phyloP scores from a whole-genome alignment of 2,888 invertebrate species.

The Apamea sordens region DNA sequence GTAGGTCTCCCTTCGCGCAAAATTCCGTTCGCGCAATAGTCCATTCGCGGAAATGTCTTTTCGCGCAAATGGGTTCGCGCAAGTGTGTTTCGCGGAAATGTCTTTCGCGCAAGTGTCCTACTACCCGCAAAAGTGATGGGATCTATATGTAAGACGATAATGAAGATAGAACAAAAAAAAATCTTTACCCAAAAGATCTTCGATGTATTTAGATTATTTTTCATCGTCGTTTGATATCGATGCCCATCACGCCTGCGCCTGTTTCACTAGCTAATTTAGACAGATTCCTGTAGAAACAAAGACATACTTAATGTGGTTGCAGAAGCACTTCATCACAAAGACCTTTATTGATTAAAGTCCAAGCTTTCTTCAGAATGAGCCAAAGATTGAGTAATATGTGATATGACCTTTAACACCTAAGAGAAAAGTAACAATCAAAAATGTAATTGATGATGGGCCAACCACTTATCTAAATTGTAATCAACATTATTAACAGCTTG shows the following conservation, averaged over 20 bases:
- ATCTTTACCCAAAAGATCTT: background rate
- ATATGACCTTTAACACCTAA: slow-evolving; percentile 8
- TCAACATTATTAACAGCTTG: slow-evolving; percentile 20
- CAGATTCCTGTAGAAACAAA: background rate
- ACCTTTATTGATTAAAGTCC: background rate
- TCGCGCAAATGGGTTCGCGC: no score
- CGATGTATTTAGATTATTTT: background rate
- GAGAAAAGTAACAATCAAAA: slow-evolving; percentile 19
- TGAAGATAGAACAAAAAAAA: background rate
- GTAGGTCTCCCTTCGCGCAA: no score
- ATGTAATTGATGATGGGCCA: slow-evolving; percentile 28
- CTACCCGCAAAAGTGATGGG: background rate
- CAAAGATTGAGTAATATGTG: slow-evolving; percentile 13
- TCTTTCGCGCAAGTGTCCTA: no score
- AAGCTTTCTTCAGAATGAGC: background rate
- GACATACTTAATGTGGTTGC: background rate
- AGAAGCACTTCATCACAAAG: background rate
- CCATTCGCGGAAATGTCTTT: no score
- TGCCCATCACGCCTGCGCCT: no score
- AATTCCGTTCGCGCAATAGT: no score
- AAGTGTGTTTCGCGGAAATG: no score
- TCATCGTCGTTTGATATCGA: background rate
- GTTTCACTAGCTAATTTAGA: no score
- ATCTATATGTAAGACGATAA: background rate
- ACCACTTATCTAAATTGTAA: slow-evolving; percentile 37